phyloP scores from a whole-genome alignment of 2,797 vertebrate species.

The Typhlichthys eigenmanni region DNA sequence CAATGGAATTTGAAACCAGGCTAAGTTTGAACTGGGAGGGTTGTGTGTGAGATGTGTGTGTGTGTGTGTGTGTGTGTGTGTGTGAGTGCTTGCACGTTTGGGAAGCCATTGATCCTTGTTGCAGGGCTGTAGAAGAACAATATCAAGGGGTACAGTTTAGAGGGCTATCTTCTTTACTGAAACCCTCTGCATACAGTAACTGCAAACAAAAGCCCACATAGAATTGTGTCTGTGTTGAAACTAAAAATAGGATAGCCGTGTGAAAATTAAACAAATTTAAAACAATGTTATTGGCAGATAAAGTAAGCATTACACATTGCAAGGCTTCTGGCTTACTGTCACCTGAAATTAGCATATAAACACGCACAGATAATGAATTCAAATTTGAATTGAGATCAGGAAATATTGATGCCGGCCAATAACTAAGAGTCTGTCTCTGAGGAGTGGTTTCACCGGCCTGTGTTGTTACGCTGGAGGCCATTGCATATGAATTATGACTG shows the following conservation, averaged over 20 bases:
- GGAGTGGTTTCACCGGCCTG: constrained; percentile 8
- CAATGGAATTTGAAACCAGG: constrained; percentile 46
- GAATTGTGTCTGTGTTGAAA: constrained; percentile 12
- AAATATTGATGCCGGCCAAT: constrained; percentile 29
- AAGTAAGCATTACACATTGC: no score
- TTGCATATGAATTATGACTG: constrained; percentile 34
- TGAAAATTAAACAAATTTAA: constrained; percentile 25
- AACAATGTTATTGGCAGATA: no score
- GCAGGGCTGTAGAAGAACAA: constrained; percentile 30
- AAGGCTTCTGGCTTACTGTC: constrained; percentile 22
- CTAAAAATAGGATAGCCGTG: constrained; percentile 62
- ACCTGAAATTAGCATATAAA: constrained; percentile 28
- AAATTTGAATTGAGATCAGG: constrained; percentile 30
- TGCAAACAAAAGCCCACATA: no score
- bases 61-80: constrained; percentile 7
- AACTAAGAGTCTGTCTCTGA: constrained; percentile 8
- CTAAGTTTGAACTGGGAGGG: constrained; percentile 22
- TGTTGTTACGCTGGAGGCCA: constrained; percentile 5
- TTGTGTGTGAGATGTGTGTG: constrained; percentile 10
- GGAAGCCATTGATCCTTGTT: constrained; percentile 30
- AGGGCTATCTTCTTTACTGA: constrained; percentile 24
- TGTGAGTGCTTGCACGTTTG: neutral
- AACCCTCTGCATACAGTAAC: constrained; percentile 5
- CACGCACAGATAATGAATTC: constrained; percentile 26
- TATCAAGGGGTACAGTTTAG: constrained; percentile 19